Evolutionary conservation across 2,797 vertebrate species (phyloP).

Genomic region (Graptemys geographica): DNA sequence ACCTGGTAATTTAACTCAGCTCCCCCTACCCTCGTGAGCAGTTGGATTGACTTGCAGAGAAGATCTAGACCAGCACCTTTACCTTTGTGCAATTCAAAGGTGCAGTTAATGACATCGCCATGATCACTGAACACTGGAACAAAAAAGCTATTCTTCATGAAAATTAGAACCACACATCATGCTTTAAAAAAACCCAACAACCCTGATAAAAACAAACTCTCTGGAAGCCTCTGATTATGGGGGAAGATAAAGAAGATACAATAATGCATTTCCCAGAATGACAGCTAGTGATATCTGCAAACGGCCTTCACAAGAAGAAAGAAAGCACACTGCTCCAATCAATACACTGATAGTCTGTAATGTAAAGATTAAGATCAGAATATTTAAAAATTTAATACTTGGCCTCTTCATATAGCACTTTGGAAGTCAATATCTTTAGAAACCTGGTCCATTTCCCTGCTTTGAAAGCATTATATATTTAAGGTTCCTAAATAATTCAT

Average conservation of each 20-base stretch:
- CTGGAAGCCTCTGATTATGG: slow-evolving; percentile 58
- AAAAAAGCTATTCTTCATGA: slow-evolving; percentile 44
- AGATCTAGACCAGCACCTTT: neutral
- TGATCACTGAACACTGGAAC: slow-evolving; percentile 17
- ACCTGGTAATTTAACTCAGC: neutral
- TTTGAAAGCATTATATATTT: slow-evolving; percentile 83
- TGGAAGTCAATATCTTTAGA: slow-evolving; percentile 80
- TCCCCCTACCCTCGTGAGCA: neutral
- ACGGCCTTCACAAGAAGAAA: slow-evolving; percentile 74
- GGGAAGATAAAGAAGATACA: slow-evolving; percentile 68
- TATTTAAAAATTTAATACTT: slow-evolving; percentile 84
- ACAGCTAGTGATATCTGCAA: slow-evolving; percentile 71
- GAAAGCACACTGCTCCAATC: slow-evolving; percentile 74
- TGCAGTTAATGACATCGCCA: neutral
- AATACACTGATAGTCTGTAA: slow-evolving; percentile 78
- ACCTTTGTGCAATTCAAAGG: neutral
- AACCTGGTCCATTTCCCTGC: slow-evolving; percentile 75
- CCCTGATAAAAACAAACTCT: slow-evolving; percentile 50
- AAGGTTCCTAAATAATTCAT: slow-evolving; percentile 84
- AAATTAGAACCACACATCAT: slow-evolving; percentile 49
- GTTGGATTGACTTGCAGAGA: neutral
- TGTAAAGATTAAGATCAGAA: slow-evolving; percentile 82
- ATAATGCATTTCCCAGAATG: slow-evolving; percentile 77
- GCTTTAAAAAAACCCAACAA: neutral
- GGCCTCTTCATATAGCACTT: slow-evolving; percentile 76